Evolutionary conservation across 2,797 vertebrate genomes (phyloP).

Genomic region (Otus scops): DNA sequence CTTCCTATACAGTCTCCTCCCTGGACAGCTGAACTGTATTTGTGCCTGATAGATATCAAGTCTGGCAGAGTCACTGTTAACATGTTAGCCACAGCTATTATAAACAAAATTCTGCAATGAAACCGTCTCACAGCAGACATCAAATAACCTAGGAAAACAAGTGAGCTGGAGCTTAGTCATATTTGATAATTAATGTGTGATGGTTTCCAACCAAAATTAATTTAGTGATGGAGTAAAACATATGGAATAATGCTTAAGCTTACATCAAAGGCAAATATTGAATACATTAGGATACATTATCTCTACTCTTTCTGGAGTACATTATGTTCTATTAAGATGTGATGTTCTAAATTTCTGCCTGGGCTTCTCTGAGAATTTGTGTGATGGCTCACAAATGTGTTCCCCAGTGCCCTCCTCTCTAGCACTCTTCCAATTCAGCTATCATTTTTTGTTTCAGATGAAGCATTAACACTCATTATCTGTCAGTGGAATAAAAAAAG

Average conservation of each 20-base stretch:
- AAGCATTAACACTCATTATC: conserved; percentile 31
- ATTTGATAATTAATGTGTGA: conserved; percentile 63
- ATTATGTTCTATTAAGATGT: conserved; percentile 51
- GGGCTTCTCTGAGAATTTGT: conserved; percentile 31
- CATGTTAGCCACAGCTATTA: conserved; percentile 36
- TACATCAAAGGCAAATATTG: conserved; percentile 64
- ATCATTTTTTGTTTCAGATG: conserved; percentile 1
- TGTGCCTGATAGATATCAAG: neutral
- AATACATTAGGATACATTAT: conserved; percentile 59
- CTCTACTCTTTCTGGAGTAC: conserved; percentile 50
- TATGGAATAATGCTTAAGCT: conserved; percentile 40
- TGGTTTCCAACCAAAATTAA: conserved; percentile 54
- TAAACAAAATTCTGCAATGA: conserved; percentile 38
- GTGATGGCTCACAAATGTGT: conserved; percentile 26
- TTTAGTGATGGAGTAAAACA: conserved; percentile 55
- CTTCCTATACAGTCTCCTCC: neutral
- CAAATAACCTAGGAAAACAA: conserved; percentile 52
- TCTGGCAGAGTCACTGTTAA: conserved; percentile 16
- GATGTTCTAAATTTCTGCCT: conserved; percentile 47
- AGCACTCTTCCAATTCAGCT: conserved; percentile 46
- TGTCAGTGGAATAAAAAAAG: conserved; percentile 7
- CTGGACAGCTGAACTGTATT: neutral
- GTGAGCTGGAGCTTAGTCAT: conserved; percentile 44
- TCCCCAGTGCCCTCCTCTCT: neutral
- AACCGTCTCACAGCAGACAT: conserved; percentile 37